These are phyloP conservation scores for Leptinotarsa rubiginosa DNA, from an alignment of 2,888 invertebrate species.

Conservation along the genomic window DNA sequence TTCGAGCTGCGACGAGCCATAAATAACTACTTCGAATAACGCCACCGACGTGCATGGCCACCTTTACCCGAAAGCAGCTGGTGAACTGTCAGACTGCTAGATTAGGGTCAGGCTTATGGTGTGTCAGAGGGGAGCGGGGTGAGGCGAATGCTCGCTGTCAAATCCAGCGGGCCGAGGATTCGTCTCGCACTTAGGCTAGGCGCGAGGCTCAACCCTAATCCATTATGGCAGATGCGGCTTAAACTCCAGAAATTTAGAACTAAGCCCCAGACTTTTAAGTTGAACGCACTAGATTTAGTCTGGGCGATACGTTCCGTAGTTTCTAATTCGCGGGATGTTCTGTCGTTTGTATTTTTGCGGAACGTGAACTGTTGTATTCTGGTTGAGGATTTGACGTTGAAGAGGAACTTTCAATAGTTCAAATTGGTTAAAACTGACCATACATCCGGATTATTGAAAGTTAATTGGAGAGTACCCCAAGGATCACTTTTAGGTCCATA, in stretches of 20 bases:
- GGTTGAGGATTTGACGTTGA: too few relatives aligned
- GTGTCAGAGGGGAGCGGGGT: conserved; percentile 46
- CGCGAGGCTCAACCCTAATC: conserved; percentile 64
- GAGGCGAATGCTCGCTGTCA: conserved; percentile 58
- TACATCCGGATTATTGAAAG: too few relatives aligned
- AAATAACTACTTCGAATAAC: conserved; percentile 52
- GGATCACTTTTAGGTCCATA: too few relatives aligned
- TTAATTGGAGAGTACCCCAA: too few relatives aligned
- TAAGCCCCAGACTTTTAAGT: conserved; percentile 54
- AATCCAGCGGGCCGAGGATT: conserved; percentile 61
- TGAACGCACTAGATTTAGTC: conserved; percentile 28
- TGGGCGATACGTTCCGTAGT: conserved; percentile 4
- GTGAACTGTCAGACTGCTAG: conserved; percentile 64
- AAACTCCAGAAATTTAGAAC: conserved; percentile 57
- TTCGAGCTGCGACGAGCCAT: conserved; percentile 50
- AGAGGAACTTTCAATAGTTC: too few relatives aligned
- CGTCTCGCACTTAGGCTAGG: conserved; percentile 61
- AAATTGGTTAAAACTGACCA: too few relatives aligned
- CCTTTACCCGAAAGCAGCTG: conserved; percentile 64
- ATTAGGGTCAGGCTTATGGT: conserved; percentile 63
- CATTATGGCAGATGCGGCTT: conserved; percentile 64
- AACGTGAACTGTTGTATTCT: too few relatives aligned
- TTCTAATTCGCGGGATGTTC: too few relatives aligned
- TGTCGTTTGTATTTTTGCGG: too few relatives aligned
- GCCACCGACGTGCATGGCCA: conserved; percentile 57